phyloP scores from a whole-genome alignment of 2,797 vertebrate genomes.

The Anomalospiza imberbis region DNA sequence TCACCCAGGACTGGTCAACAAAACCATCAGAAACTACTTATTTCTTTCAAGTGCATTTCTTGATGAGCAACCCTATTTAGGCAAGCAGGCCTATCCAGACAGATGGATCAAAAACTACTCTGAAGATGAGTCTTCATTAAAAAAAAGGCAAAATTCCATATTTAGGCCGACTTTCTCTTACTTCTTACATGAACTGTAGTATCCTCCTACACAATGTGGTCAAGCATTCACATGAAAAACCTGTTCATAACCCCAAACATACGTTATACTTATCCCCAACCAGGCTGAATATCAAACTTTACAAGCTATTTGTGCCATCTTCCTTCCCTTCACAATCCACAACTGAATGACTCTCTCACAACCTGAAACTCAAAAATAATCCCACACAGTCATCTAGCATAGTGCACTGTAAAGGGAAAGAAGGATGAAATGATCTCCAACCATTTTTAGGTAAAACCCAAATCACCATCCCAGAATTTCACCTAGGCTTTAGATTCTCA shows the following conservation, averaged over 20 bases:
- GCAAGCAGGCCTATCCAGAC: background rate
- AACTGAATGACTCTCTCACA: background rate
- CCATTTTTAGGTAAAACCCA: background rate
- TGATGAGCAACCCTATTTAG: background rate
- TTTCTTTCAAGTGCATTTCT: background rate
- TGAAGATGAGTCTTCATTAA: background rate
- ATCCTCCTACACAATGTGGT: rapidly evolving
- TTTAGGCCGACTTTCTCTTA: background rate
- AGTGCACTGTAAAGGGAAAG: background rate
- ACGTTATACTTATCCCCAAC: background rate
- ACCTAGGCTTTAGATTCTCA: background rate
- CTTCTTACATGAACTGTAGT: background rate
- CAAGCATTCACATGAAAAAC: background rate
- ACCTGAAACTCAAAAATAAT: background rate
- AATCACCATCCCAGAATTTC: background rate
- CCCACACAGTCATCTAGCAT: background rate
- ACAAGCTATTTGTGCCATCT: background rate
- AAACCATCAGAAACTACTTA: background rate
- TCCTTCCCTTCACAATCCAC: background rate
- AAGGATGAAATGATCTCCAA: background rate
- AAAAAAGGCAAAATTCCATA: background rate
- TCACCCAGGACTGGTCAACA: background rate
- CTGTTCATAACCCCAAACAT: rapidly evolving
- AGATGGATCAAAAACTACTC: background rate
- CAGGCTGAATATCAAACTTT: background rate